These are phyloP conservation scores for Conops quadrifasciatus DNA, from an alignment of 2,888 invertebrate genomes.

Conservation along the genomic window DNA sequence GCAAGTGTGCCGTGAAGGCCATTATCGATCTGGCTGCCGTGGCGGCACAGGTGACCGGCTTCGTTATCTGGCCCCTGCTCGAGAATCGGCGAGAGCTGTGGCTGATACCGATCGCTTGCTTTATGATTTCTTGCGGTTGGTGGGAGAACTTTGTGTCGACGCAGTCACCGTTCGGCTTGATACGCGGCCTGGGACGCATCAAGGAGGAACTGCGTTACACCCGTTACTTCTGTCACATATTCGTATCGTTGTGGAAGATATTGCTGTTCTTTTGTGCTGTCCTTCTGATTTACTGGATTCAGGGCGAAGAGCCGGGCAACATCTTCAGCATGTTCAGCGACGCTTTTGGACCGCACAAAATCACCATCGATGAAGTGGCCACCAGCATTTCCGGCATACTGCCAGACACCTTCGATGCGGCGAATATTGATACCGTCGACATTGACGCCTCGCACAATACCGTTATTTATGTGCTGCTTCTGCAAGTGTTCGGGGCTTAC, in stretches of 20 bases:
- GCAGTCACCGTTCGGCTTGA: constrained; percentile 78
- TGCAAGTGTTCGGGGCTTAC: constrained; percentile 85
- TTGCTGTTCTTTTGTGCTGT: constrained; percentile 78
- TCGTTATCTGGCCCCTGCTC: constrained; percentile 90
- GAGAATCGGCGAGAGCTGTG: constrained; percentile 80
- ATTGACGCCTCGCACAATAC: constrained; percentile 77
- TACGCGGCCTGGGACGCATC: constrained; percentile 78
- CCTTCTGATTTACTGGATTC: constrained; percentile 76
- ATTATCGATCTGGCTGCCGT: constrained; percentile 86
- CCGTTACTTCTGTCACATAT: constrained; percentile 89
- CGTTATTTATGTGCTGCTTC: constrained; percentile 78
- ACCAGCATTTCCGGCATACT: constrained; percentile 61
- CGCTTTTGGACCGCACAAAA: constrained; percentile 81
- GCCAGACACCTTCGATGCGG: constrained; percentile 80
- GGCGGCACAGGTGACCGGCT: constrained; percentile 88
- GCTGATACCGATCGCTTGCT: constrained; percentile 85
- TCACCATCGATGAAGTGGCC: constrained; percentile 75
- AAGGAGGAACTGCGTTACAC: constrained; percentile 82
- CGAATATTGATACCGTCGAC: constrained; percentile 77
- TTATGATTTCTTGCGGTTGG: constrained; percentile 92
- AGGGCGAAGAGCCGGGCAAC: constrained; percentile 79
- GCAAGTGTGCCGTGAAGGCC: constrained; percentile 78
- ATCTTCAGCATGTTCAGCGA: constrained; percentile 78
- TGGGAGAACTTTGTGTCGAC: constrained; percentile 97
- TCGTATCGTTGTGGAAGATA: constrained; percentile 93